Conservation (phyloP, 2,888 invertebrate species). For the Acleris holmiana region DNA sequence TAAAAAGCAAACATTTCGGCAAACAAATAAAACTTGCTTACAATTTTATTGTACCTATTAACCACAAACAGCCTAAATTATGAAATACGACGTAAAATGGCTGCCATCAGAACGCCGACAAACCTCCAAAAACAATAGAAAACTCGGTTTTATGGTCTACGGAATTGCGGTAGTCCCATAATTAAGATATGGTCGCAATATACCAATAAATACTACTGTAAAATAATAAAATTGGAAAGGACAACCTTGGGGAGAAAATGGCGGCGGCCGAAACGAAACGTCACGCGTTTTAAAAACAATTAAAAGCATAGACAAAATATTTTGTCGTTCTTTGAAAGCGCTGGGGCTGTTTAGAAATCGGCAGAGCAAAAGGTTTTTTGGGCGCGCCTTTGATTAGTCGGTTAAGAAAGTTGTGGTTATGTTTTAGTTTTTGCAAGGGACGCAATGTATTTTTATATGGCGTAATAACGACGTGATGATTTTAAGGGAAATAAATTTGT, state of each 20-base stretch:
- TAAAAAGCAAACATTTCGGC: neutral
- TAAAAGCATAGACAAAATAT: slow-evolving; percentile 55
- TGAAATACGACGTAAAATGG: slow-evolving; percentile 39
- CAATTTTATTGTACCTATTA: slow-evolving; percentile 28
- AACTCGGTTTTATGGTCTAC: slow-evolving; percentile 48
- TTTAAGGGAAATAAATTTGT: too few relatives aligned
- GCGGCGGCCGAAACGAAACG: slow-evolving; percentile 36
- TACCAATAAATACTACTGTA: slow-evolving; percentile 73
- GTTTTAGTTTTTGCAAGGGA: slow-evolving; percentile 40
- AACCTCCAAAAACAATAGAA: slow-evolving; percentile 45
- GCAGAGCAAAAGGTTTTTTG: slow-evolving; percentile 12
- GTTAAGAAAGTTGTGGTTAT: slow-evolving; percentile 48
- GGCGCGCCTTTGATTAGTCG: slow-evolving; percentile 38
- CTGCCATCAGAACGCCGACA: slow-evolving; percentile 36
- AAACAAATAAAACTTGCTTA: slow-evolving; percentile 13
- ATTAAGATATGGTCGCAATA: slow-evolving; percentile 68
- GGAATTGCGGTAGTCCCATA: slow-evolving; percentile 64
- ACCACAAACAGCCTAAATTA: slow-evolving; percentile 33
- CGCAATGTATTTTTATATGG: slow-evolving; percentile 45
- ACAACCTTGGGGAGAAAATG: slow-evolving; percentile 39
- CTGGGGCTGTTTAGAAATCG: slow-evolving; percentile 26
- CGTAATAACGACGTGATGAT: slow-evolving; percentile 16
- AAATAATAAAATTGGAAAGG: slow-evolving; percentile 55
- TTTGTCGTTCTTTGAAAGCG: slow-evolving; percentile 42
- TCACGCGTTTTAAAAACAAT: slow-evolving; percentile 40